Evolutionary conservation across 1,140 invertebrate species (phyloP).

Genomic region (Tetragonula clypearis): DNA sequence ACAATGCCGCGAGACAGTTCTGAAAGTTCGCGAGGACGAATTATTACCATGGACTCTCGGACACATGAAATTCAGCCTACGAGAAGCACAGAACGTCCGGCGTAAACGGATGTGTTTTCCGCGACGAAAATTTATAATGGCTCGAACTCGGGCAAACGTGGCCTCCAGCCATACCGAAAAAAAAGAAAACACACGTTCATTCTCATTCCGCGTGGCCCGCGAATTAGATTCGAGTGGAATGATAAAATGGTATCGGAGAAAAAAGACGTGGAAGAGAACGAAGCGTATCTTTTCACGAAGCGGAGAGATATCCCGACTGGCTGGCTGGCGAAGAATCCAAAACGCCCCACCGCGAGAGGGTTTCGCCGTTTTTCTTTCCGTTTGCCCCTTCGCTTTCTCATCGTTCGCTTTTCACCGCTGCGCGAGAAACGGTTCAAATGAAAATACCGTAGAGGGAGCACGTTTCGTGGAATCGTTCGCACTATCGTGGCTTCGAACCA

Average conservation of each 20-base stretch:
- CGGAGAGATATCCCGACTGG: not conserved
- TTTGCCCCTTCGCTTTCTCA: constrained; percentile 3
- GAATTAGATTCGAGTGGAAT: constrained; percentile 32
- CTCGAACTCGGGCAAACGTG: not conserved
- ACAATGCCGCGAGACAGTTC: not conserved
- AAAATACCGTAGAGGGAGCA: constrained; percentile 35
- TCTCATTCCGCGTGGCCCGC: constrained; percentile 32
- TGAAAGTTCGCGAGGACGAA: not conserved
- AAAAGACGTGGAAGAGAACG: not conserved
- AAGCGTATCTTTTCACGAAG: constrained; percentile 11
- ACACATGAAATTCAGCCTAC: constrained; percentile 3
- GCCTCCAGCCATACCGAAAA: not conserved
- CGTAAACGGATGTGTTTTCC: not conserved
- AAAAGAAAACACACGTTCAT: not conserved
- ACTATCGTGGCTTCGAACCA: constrained; percentile 39
- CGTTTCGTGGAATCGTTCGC: constrained; percentile 49
- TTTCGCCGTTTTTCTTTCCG: not conserved
- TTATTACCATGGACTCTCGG: too few species aligned
- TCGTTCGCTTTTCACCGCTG: constrained; percentile 18
- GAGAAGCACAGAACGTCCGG: not conserved
- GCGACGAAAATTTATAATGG: constrained; percentile 19
- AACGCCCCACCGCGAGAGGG: constrained; percentile 6
- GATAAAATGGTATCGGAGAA: not conserved
- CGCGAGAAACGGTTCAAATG: constrained; percentile 5
- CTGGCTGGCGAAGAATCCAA: not conserved